Conservation (phyloP, 2,113 vertebrate genomes). For the Nipponia nippon region DNA sequence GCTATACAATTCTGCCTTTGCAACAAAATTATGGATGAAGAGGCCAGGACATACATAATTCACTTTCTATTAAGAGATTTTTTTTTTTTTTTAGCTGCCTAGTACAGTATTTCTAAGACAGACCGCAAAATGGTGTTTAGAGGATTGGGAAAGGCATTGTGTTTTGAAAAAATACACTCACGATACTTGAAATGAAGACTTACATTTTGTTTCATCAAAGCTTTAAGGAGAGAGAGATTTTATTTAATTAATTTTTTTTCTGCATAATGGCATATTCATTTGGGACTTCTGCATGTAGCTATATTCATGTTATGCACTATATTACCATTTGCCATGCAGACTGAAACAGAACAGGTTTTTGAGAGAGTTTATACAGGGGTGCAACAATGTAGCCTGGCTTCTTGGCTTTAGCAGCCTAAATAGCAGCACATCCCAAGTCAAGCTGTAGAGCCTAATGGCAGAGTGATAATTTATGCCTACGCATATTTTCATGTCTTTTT, state of each 20-base stretch:
- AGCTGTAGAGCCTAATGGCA: not conserved
- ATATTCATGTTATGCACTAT: not conserved
- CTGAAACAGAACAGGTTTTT: not conserved
- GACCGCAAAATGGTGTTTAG: not conserved
- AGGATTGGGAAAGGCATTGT: not conserved
- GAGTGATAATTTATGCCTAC: not conserved
- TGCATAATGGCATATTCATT: not conserved
- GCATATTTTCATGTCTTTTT: not conserved
- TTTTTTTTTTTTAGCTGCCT: not conserved
- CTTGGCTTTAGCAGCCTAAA: not conserved
- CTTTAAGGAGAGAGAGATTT: not conserved
- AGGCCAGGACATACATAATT: not conserved
- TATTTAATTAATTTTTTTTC: not conserved
- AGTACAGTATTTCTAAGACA: not conserved
- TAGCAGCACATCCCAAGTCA: not conserved
- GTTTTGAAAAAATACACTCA: not conserved
- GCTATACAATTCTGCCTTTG: not conserved
- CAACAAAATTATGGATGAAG: not conserved
- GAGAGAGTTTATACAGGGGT: not conserved
- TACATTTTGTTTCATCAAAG: not conserved
- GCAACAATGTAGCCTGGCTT: not conserved
- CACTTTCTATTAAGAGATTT: not conserved
- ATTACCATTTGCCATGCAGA: accelerated
- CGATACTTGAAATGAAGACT: not conserved
- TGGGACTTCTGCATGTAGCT: accelerated